A percentile compares a stretch with the other conserved stretches of the same genome.
Evolutionary conservation across 2,113 vertebrate species (phyloP).

Genomic region (Gambusia affinis): DNA sequence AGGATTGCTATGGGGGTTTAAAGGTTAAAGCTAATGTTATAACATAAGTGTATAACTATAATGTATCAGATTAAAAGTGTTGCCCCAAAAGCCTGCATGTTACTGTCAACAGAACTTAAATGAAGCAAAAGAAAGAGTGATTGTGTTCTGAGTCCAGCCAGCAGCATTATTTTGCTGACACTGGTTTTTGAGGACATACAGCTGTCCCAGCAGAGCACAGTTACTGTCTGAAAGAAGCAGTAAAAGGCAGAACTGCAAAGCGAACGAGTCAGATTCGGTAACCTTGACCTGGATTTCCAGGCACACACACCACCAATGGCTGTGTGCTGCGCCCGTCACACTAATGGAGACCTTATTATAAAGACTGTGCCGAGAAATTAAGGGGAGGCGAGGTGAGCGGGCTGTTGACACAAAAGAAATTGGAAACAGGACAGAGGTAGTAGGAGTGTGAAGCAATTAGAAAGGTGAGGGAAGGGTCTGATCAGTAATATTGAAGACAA

Average conservation of each 20-base stretch:
- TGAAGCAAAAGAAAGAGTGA: conserved; percentile 2
- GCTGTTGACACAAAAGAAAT: conserved; percentile 36
- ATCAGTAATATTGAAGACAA: neutral
- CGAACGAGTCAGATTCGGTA: conserved; percentile 48
- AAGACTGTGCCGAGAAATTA: conserved; percentile 17
- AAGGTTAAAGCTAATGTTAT: neutral
- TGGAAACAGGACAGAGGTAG: conserved; percentile 8
- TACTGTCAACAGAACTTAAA: neutral
- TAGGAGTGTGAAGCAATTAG: conserved; percentile 10
- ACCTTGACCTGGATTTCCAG: conserved; percentile 78
- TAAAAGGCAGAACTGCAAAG: conserved; percentile 37
- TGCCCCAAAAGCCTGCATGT: neutral
- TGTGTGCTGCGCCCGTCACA: conserved; percentile 6
- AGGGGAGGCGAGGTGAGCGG: neutral
- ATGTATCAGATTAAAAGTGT: neutral
- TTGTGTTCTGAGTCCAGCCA: conserved; percentile 1
- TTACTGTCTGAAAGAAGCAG: conserved; percentile 39
- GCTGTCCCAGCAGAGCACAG: conserved; percentile 29
- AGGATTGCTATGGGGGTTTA: neutral
- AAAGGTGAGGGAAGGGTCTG: conserved; percentile 2
- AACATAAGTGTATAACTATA: neutral
- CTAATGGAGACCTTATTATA: conserved; percentile 60
- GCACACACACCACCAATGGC: conserved; percentile 32
- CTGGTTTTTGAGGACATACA: conserved; percentile 31
- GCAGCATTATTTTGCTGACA: conserved; percentile 46